These are phyloP conservation scores for Drosophila teissieri DNA, from an alignment of 1,140 invertebrate genomes.

Conservation along the genomic window DNA sequence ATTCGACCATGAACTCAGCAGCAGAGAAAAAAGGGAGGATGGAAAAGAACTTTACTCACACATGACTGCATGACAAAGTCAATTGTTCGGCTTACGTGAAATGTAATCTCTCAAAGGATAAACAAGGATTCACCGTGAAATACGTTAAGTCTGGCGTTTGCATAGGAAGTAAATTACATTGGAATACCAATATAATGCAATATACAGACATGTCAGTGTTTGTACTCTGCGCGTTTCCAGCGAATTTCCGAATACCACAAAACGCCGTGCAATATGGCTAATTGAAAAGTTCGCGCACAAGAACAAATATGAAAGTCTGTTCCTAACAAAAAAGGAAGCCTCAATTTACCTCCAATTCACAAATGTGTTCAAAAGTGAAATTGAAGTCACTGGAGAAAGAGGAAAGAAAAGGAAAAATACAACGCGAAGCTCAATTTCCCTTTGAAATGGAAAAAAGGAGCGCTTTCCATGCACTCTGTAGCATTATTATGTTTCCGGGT, in stretches of 20 bases:
- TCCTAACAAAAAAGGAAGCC: slow-evolving; percentile 16
- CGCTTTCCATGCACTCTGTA: slow-evolving; percentile 7
- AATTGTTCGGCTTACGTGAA: slow-evolving; percentile 11
- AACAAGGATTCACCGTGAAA: slow-evolving; percentile 3
- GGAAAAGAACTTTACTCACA: slow-evolving; percentile 5
- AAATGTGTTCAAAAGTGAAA: slow-evolving; percentile 14
- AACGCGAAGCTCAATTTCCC: slow-evolving; percentile 2
- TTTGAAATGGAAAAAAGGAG: neutral
- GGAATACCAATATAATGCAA: neutral
- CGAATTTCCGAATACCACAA: no score
- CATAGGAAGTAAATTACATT: neutral
- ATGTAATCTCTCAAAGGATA: slow-evolving; percentile 12
- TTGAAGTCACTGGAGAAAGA: neutral
- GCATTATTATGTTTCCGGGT: neutral
- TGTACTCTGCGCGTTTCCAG: no score
- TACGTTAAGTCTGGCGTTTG: neutral
- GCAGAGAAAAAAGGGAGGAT: neutral
- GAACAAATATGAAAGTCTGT: slow-evolving; percentile 8
- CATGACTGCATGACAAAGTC: slow-evolving; percentile 22
- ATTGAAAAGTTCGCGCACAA: neutral
- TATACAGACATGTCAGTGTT: no score
- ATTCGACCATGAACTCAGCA: neutral
- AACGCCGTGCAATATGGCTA: neutral
- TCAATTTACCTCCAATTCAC: slow-evolving; percentile 11
- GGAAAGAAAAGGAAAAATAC: neutral